A percentile compares a stretch with the other conserved stretches of the same genome.
These are phyloP conservation scores for Adela reaumurella DNA, from an alignment of 2,888 invertebrate species.

Conservation along the genomic window DNA sequence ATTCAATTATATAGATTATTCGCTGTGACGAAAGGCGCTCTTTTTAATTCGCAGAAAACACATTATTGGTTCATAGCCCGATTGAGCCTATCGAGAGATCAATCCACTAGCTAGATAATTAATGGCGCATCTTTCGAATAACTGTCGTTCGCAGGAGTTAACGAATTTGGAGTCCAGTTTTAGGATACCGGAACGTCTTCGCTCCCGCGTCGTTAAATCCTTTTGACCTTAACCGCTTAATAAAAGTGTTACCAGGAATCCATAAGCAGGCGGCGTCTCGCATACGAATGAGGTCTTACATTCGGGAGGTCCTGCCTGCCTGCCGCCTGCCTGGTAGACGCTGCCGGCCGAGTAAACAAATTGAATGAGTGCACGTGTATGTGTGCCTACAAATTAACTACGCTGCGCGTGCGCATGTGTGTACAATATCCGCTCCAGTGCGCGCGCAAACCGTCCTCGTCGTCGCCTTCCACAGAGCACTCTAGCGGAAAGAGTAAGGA, in stretches of 20 bases:
- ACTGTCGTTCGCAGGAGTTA: neutral
- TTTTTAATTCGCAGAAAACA: neutral
- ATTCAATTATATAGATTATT: neutral
- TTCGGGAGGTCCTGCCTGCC: neutral
- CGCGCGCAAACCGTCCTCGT: neutral
- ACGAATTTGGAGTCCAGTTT: too few species aligned
- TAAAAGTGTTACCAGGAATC: neutral
- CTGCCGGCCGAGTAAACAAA: constrained; percentile 40
- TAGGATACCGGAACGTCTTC: neutral
- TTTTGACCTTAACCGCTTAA: neutral
- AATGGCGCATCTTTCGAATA: neutral
- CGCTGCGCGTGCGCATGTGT: neutral
- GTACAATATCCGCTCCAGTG: neutral
- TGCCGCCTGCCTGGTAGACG: constrained; percentile 20
- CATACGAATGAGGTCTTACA: neutral
- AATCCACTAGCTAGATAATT: neutral
- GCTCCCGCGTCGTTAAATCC: neutral
- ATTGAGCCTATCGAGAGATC: neutral
- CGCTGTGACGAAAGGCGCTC: neutral
- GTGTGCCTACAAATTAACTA: neutral
- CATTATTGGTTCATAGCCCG: neutral
- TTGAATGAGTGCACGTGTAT: constrained; percentile 35
- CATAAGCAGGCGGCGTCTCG: neutral
- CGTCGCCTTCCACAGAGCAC: too few species aligned
- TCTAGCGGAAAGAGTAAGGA: too few species aligned